phyloP scores from a whole-genome alignment of 2,113 vertebrate genomes.

The Petromus typicus region DNA sequence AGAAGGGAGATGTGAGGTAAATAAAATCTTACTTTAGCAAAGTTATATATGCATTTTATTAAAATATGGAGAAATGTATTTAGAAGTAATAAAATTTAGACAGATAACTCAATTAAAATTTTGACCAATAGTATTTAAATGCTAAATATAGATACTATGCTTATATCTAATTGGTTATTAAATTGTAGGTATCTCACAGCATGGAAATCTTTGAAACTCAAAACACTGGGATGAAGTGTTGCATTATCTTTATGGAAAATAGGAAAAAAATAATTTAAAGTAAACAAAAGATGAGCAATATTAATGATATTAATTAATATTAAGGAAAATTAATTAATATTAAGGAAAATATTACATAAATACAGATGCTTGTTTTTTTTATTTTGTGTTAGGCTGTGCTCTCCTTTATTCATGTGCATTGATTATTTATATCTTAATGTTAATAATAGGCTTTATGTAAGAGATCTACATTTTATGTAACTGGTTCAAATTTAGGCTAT shows the following conservation, averaged over 20 bases:
- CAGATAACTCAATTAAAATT: neutral
- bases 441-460: neutral
- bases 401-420: neutral
- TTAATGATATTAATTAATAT: neutral
- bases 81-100: neutral
- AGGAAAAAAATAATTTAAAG: neutral
- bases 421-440: neutral
- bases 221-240: neutral
- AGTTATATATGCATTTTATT: neutral
- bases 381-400: neutral
- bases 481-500: neutral
- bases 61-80: neutral
- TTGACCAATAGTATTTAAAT: neutral
- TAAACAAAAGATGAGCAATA: neutral
- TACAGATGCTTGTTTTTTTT: neutral
- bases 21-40: neutral
- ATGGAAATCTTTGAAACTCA: neutral
- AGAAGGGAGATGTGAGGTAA: neutral
- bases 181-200: neutral
- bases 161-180: constrained; percentile 1
- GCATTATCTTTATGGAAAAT: neutral
- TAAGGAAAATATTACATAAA: neutral
- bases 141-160: neutral
- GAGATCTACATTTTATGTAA: neutral
- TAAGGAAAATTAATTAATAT: neutral